Conservation (phyloP, 2,113 vertebrate species). For the Notarius lentiginosus region DNA sequence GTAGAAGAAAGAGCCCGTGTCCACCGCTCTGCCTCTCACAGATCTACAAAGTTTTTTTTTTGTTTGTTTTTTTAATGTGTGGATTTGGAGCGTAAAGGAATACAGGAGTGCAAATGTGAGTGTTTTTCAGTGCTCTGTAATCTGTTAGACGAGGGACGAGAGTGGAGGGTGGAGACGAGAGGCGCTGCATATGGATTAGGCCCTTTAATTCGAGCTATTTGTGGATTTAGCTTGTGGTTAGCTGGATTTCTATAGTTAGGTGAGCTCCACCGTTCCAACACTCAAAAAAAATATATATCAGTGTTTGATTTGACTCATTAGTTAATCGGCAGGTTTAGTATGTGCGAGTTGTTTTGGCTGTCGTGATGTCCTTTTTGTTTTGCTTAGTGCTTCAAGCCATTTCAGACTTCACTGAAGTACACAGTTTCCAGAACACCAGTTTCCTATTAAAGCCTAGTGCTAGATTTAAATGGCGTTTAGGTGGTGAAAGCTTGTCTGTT, state of each 20-base stretch:
- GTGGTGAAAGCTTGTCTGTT: conserved; percentile 14
- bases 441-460: background rate
- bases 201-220: background rate
- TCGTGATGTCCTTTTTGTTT: background rate
- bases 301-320: conserved; percentile 13
- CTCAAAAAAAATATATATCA: background rate
- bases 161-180: background rate
- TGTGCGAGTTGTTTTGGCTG: background rate
- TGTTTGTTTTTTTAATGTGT: background rate
- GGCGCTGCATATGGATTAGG: background rate
- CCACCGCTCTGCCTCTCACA: background rate
- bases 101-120: background rate
- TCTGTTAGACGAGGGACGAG: background rate
- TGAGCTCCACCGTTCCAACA: background rate
- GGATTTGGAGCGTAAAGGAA: background rate
- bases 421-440: background rate
- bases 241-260: background rate
- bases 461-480: background rate
- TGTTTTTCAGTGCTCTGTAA: conserved; percentile 8
- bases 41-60: too few species aligned
- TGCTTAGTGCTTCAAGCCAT: background rate
- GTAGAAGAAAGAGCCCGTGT: background rate
- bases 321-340: background rate
- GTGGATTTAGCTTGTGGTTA: background rate
- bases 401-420: background rate